Evolutionary conservation across 2,113 vertebrate genomes (phyloP).

Genomic region (Petromus typicus): DNA sequence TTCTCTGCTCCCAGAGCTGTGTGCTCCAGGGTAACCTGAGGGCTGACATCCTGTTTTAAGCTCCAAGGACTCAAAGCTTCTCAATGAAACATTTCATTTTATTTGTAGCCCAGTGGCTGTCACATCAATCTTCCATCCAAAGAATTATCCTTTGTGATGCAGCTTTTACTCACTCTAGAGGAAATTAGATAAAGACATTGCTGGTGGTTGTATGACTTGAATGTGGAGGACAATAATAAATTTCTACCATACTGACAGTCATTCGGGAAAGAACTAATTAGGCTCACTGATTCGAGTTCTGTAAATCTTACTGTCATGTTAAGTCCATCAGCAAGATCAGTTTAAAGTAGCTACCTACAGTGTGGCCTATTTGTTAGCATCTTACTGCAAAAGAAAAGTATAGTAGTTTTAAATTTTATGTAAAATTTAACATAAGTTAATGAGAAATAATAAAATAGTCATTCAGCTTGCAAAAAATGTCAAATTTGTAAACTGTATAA

Average conservation of each 20-base stretch:
- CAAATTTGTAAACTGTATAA: not conserved
- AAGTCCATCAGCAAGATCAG: not conserved
- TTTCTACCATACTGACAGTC: conserved; percentile 52
- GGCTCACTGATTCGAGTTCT: conserved; percentile 17
- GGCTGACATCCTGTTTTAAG: not conserved
- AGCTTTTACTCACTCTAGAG: conserved; percentile 53
- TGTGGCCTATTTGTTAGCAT: not conserved
- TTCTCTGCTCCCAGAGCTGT: not conserved
- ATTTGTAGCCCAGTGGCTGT: conserved; percentile 49
- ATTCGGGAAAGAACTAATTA: conserved; percentile 63
- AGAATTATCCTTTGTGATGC: conserved; percentile 61
- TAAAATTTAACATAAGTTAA: not conserved
- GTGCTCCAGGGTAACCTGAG: not conserved
- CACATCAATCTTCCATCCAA: conserved; percentile 62
- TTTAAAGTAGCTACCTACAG: not conserved
- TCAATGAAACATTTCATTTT: conserved; percentile 40
- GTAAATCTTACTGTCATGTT: conserved; percentile 50
- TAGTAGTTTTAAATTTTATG: conserved; percentile 22
- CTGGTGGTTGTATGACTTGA: conserved; percentile 35
- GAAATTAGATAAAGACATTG: conserved; percentile 63
- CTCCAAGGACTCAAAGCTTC: not conserved
- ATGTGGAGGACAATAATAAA: conserved; percentile 69
- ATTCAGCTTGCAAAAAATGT: not conserved
- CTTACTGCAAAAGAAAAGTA: not conserved
- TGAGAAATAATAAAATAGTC: not conserved